Base-by-base conservation (phyloP, 2,113 vertebrate genomes). In the Tragelaphus scriptus region DNA sequence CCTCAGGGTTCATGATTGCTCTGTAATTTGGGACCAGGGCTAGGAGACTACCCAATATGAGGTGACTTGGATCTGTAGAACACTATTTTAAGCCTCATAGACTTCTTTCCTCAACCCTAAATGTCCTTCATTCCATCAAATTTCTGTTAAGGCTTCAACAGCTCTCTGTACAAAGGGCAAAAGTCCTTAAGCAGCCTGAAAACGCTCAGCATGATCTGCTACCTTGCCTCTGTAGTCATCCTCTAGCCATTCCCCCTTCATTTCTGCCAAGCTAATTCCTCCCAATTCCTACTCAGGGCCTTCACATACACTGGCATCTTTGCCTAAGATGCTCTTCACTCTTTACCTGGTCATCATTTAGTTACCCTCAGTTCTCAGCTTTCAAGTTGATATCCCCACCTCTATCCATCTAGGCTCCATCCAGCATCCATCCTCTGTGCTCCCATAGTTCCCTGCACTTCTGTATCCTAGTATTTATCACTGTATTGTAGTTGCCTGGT, bases 401-500 rank as follows among this genome's bases (percentile, higher is more conserved):
- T 75, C 88, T 53, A 79, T 49, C 53, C 11, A 23, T 80, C 75
- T 71, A 63, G n/a, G 36, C 36, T 25, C n/a, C 53, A 56, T 28
- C 40, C 40, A 26, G 12, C 40, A 77, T 14, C 55, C 92, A 81
- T 97, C 71, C 65, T 89, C 81, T 86, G n/a, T 28, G 84, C 59
- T 95, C 95, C 94, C 95, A 86, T 4, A 56, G 96, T 32, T 61
- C 91, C 58, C 51, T 30, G 71, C 51, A 84, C 56, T 94, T 77
- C 56, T 88, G 86, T 90, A 81, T 92, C 91, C 95, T 92, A 87
- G 79, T 89, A 92, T 65, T 92, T 95, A 65, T 61, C 63, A 91
- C 36, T 82, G 75, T 86, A 85, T 92, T 90, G 75, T 71, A 96
- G 97, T 97, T 98, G 96, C 97, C 87, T 97, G 53, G 97, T 97